Evolutionary conservation across 2,888 invertebrate species (phyloP).

Genomic region (Pyrrhosoma nymphula): DNA sequence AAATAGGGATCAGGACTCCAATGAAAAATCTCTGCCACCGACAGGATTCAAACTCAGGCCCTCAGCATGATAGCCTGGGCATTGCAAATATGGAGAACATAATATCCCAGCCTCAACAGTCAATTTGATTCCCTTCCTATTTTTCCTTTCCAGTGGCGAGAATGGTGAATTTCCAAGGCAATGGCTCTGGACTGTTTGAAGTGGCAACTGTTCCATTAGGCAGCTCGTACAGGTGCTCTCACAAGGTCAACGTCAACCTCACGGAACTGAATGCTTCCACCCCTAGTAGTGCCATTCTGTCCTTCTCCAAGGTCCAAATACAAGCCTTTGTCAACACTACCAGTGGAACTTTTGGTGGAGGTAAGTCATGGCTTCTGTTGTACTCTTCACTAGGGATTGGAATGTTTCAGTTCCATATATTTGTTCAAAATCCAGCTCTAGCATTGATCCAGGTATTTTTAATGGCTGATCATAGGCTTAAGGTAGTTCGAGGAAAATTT

Average conservation of each 20-base stretch:
- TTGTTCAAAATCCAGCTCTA: not conserved
- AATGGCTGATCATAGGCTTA: no score
- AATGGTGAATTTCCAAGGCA: conserved; percentile 79
- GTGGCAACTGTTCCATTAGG: conserved; percentile 86
- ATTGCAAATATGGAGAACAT: no score
- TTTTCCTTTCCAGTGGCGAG: conserved; percentile 73
- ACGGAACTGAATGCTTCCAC: not conserved
- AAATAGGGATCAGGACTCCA: no score
- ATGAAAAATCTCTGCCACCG: no score
- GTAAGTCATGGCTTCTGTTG: not conserved
- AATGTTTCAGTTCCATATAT: not conserved
- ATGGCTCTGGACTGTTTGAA: conserved; percentile 80
- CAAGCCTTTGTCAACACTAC: conserved; percentile 85
- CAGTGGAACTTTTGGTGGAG: conserved; percentile 72
- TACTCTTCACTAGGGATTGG: not conserved
- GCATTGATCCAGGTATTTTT: no score
- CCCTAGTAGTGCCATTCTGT: conserved; percentile 78
- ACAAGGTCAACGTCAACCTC: conserved; percentile 79
- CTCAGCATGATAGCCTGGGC: no score
- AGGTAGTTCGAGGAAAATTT: no score
- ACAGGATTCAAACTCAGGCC: no score
- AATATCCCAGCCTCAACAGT: no score
- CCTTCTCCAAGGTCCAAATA: conserved; percentile 84
- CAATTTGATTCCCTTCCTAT: not conserved
- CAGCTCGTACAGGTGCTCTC: conserved; percentile 82